Percentiles rank a stretch among this genome's conserved stretches.
These are phyloP conservation scores for Apistogramma diplotaenia DNA, from an alignment of 2,113 vertebrate genomes.

Conservation along the genomic window DNA sequence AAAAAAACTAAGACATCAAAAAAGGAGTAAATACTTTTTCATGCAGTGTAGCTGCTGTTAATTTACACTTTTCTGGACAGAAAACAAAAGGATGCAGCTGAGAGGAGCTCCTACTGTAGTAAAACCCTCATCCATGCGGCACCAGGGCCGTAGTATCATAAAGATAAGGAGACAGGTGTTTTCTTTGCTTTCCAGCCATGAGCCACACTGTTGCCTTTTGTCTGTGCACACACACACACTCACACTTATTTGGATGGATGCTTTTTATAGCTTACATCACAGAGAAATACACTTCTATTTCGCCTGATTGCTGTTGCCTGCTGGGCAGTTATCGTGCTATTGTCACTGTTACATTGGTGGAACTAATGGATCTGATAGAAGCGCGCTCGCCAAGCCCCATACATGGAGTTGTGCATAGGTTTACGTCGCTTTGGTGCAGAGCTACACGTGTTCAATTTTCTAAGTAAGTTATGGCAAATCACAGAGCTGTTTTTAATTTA, in stretches of 20 bases:
- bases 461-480: neutral
- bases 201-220: conserved; percentile 46
- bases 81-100: conserved; percentile 39
- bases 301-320: conserved; percentile 61
- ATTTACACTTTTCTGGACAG: conserved; percentile 1
- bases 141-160: conserved; percentile 37
- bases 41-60: neutral
- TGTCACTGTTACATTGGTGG: conserved; percentile 66
- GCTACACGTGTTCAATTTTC: neutral
- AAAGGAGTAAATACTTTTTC: neutral
- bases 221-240: conserved; percentile 44
- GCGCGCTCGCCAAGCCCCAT: conserved; percentile 14
- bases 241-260: conserved; percentile 58
- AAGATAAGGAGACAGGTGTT: conserved; percentile 69
- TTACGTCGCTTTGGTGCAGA: conserved; percentile 1
- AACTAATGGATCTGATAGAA: conserved; percentile 61
- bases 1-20: no score
- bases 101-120: conserved; percentile 19
- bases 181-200: conserved; percentile 42
- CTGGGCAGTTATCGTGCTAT: conserved; percentile 63
- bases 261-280: conserved; percentile 64
- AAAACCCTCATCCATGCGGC: conserved; percentile 20
- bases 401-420: neutral
- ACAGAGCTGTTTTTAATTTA: neutral
- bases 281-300: conserved; percentile 72